Base-by-base conservation (phyloP, 2,888 invertebrate genomes). In the Tipula confusa region DNA sequence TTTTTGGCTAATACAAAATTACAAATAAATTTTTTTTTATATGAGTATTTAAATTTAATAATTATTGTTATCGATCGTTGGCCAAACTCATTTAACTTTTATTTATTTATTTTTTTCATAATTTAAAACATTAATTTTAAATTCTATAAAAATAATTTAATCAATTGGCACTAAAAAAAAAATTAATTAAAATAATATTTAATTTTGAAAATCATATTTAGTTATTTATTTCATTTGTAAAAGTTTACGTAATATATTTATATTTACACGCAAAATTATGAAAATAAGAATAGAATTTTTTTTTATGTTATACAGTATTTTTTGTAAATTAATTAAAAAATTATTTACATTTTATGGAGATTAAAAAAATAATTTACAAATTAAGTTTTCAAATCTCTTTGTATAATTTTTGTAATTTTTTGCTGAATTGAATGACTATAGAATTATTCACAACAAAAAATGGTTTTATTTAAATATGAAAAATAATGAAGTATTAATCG, bases 31-130 rank as follows among this genome's bases (percentile, higher is more conserved):
- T 24, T n/a, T 4, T n/a, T 43, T 43, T 43, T 64, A 64, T n/a
- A n/a, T 43, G 15, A 3, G 15, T 43, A 43, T n/a, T 43, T 64
- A 64, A 24, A 64, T 24, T 43, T 64, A 64, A 24, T 24, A 64
- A 64, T 64, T 64, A 64, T 64, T 64, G 24, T 64, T 64, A 64
- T 64, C 64, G 64, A 64, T 64, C 64, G 64, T 64, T 64, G 64
- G 64, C 64, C 24, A 64, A 24, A 64, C 24, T 64, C 2, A 18
- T 24, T 64, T 64, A 24, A 1, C 9, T 18, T 64, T 64, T 11
- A 43, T 15, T n/a, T n/a, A n/a, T n/a, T n/a, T n/a, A n/a, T n/a
- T n/a, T n/a, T n/a, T n/a, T n/a, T n/a, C n/a, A n/a, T n/a, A n/a
- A n/a, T n/a, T n/a, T n/a, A 6, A 18, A 43, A 43, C n/a, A 43